A percentile compares a stretch with the other conserved stretches of the same genome.
Conservation (phyloP, 2,797 vertebrate genomes). For the Periparus ater region DNA sequence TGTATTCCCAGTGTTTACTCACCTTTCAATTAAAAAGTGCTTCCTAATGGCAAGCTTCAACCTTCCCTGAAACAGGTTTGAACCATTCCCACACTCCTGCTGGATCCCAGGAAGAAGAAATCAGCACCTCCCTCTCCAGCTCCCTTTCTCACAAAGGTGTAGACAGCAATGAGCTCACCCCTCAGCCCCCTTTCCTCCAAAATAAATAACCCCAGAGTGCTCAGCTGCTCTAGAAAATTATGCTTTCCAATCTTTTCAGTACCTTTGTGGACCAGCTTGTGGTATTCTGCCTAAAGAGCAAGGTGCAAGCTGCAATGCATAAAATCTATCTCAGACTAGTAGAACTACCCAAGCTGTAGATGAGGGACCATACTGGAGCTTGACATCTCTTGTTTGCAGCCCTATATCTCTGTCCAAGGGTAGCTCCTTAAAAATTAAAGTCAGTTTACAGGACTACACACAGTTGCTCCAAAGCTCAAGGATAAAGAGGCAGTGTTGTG, state of each 20-base stretch:
- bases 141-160: background rate
- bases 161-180: background rate
- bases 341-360: background rate
- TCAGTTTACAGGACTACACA: background rate
- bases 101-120: too few relatives aligned
- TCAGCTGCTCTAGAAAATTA: background rate
- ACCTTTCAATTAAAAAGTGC: background rate
- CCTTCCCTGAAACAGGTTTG: background rate
- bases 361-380: background rate
- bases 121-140: background rate
- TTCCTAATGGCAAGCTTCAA: background rate
- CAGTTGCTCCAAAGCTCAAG: background rate
- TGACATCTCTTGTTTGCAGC: background rate
- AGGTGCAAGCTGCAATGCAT: background rate
- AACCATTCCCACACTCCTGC: background rate
- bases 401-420: background rate
- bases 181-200: background rate
- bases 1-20: background rate
- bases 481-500: background rate
- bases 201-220: background rate
- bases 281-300: background rate
- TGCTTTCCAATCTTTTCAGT: background rate
- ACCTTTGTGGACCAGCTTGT: background rate
- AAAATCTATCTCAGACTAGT: too few relatives aligned
- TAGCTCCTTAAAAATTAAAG: background rate